These are phyloP conservation scores for Empidonax traillii DNA, from an alignment of 2,113 vertebrate genomes.

Conservation along the genomic window DNA sequence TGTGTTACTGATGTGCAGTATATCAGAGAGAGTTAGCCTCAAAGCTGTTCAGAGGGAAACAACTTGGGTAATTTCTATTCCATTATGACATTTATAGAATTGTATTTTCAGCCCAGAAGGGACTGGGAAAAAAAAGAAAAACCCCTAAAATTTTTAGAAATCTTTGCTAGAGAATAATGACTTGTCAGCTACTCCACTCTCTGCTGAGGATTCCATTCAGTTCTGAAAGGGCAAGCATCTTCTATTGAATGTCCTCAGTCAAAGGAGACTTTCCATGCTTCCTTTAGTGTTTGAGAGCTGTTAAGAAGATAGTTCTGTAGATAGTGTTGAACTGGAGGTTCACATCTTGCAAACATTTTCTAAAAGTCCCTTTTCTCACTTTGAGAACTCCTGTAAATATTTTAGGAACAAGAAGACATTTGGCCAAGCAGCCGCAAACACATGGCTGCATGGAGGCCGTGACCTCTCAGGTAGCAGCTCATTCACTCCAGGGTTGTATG, in stretches of 20 bases:
- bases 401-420: not conserved
- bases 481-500: not conserved
- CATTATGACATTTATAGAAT: not conserved
- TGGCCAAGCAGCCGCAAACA: not conserved
- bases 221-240: not conserved
- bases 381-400: not conserved
- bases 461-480: conserved; percentile 32
- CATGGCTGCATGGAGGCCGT: not conserved
- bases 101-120: not conserved
- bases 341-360: not conserved
- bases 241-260: not conserved
- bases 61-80: not conserved
- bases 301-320: not conserved
- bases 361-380: not conserved
- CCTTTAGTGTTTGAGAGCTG: not conserved
- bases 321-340: not conserved
- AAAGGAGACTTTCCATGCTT: not conserved
- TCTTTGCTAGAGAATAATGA: not conserved
- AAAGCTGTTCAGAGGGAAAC: not conserved
- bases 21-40: not conserved
- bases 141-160: not conserved
- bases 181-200: not conserved
- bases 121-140: not conserved
- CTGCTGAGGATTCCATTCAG: not conserved
- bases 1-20: not conserved